Evolutionary conservation across 2,888 invertebrate species (phyloP).

Genomic region (Aspidiotus destructor): DNA sequence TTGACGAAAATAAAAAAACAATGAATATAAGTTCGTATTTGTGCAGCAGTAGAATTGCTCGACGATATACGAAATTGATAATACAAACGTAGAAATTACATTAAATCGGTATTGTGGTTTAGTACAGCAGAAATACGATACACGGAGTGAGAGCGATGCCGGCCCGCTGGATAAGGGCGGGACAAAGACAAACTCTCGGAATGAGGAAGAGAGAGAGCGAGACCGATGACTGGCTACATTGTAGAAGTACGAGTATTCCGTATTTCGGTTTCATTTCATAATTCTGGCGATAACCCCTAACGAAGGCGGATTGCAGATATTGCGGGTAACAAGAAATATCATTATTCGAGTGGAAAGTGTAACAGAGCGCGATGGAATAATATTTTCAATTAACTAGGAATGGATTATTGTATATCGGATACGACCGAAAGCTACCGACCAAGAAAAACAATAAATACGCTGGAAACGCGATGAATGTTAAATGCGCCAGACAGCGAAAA

Average conservation of each 20-base stretch:
- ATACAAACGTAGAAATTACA: slow-evolving; percentile 29
- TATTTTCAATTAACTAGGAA: slow-evolving; percentile 31
- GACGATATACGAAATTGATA: slow-evolving; percentile 26
- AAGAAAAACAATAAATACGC: not conserved
- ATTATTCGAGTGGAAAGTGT: slow-evolving; percentile 33
- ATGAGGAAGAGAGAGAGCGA: too few relatives aligned
- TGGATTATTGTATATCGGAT: slow-evolving; percentile 19
- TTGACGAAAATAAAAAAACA: slow-evolving; percentile 5
- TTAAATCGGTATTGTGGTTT: slow-evolving; percentile 27
- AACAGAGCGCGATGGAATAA: slow-evolving; percentile 30
- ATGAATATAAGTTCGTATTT: too few relatives aligned
- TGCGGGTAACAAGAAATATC: slow-evolving; percentile 31
- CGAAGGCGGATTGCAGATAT: slow-evolving; percentile 17
- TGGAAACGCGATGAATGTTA: slow-evolving; percentile 20
- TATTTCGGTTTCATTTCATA: slow-evolving; percentile 15
- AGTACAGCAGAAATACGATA: not conserved
- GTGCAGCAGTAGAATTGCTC: slow-evolving; percentile 25
- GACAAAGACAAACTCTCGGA: too few relatives aligned
- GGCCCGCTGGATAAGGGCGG: too few relatives aligned
- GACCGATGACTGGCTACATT: too few relatives aligned
- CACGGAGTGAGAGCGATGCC: too few relatives aligned
- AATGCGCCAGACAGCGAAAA: slow-evolving; percentile 4
- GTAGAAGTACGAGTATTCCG: too few relatives aligned
- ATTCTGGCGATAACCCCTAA: slow-evolving; percentile 24
- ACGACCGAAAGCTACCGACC: not conserved